Evolutionary conservation across 2,888 invertebrate species (phyloP).

Genomic region (Strigamia transsilvanica): DNA sequence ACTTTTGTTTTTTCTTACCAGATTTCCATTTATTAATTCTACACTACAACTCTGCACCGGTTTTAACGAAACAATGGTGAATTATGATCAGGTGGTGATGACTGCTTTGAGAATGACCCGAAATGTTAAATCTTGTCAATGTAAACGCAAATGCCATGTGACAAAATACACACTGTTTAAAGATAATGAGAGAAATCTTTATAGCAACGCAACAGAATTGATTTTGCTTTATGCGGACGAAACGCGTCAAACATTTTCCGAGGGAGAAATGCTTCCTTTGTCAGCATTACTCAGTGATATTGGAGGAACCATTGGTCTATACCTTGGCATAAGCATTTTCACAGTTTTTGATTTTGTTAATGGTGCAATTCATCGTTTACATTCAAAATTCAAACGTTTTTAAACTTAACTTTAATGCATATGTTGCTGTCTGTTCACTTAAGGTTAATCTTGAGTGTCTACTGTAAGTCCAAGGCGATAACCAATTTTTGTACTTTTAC

Average conservation of each 20-base stretch:
- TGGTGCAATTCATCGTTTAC: neutral
- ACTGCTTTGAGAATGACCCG: too few relatives aligned
- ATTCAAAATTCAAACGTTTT: too few relatives aligned
- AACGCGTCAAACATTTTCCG: neutral
- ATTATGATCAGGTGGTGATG: neutral
- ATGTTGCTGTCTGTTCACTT: too few relatives aligned
- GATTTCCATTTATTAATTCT: neutral
- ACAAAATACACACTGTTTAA: neutral
- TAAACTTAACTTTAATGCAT: too few relatives aligned
- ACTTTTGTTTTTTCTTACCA: too few relatives aligned
- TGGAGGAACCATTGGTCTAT: neutral
- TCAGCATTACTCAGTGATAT: neutral
- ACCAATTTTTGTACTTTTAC: too few relatives aligned
- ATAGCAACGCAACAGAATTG: neutral
- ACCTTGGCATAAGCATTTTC: conserved; percentile 8
- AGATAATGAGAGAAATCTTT: neutral
- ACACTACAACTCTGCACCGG: neutral
- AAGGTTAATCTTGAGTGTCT: too few relatives aligned
- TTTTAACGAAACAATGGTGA: neutral
- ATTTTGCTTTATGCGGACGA: neutral
- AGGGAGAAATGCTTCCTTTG: neutral
- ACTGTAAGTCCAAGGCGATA: too few relatives aligned
- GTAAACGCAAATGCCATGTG: conserved; percentile 1
- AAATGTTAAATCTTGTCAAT: neutral
- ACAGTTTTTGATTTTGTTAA: neutral